Evolutionary conservation across 2,797 vertebrate species (phyloP).

Genomic region (Crenichthys baileyi): DNA sequence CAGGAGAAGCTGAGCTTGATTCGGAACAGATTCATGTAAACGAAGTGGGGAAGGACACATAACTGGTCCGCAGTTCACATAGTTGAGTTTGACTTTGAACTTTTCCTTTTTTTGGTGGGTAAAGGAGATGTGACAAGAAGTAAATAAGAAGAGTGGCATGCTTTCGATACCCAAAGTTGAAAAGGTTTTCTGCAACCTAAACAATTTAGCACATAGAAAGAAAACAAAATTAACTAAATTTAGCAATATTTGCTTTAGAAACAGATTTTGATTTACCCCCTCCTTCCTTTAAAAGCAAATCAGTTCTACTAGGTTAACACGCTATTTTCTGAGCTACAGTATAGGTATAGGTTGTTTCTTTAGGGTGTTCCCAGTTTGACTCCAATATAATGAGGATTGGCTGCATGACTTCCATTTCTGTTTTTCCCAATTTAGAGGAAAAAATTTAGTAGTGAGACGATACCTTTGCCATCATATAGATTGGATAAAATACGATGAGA

Average conservation of each 20-base stretch:
- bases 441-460: neutral
- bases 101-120: constrained; percentile 25
- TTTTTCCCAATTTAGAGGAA: neutral
- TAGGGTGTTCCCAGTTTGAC: neutral
- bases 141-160: constrained; percentile 22
- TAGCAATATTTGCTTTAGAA: neutral
- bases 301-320: neutral
- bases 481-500: constrained; percentile 8
- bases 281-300: neutral
- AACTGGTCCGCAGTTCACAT: constrained; percentile 37
- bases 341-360: neutral
- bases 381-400: constrained; percentile 6
- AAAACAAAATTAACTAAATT: neutral
- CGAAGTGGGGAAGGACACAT: constrained; percentile 37
- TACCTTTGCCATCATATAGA: neutral
- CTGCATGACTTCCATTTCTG: constrained; percentile 1
- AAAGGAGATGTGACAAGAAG: constrained; percentile 25
- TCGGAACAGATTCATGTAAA: constrained; percentile 62
- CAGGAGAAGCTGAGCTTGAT: constrained; percentile 49
- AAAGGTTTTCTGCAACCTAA: constrained; percentile 18
- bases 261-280: neutral
- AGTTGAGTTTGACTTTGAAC: constrained; percentile 51
- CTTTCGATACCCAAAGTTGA: constrained; percentile 9
- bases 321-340: neutral
- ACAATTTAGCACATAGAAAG: neutral